Percentiles rank a stretch among this genome's conserved stretches.
phyloP scores from a whole-genome alignment of 1,140 invertebrate species.

The Eufriesea mexicana region DNA sequence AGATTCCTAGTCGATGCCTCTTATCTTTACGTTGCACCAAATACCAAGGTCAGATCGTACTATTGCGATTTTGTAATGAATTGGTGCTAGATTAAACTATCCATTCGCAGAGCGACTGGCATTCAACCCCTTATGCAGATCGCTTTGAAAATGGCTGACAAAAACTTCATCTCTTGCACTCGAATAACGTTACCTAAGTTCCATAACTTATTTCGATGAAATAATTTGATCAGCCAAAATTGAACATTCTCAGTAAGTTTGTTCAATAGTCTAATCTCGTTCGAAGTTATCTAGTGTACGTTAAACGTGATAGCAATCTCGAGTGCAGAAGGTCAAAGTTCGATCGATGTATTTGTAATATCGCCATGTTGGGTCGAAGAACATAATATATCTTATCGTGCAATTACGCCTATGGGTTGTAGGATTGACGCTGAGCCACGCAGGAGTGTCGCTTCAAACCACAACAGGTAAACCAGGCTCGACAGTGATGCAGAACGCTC shows the following conservation, averaged over 20 bases:
- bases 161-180: background rate
- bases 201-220: too few species aligned
- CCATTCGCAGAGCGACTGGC: slow-evolving; percentile 60
- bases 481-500: slow-evolving; percentile 76
- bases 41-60: slow-evolving; percentile 55
- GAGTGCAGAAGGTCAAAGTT: too few species aligned
- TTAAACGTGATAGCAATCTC: too few species aligned
- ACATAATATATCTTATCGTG: background rate
- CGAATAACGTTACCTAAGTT: too few species aligned
- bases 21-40: slow-evolving; percentile 18
- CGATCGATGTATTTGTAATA: too few species aligned
- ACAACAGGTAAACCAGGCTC: slow-evolving; percentile 71
- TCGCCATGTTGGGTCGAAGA: background rate
- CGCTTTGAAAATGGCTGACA: slow-evolving; percentile 67
- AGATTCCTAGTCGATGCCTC: rapidly evolving
- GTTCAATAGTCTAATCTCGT: too few species aligned
- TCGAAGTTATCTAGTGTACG: too few species aligned
- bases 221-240: too few species aligned
- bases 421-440: slow-evolving; percentile 80
- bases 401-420: slow-evolving; percentile 39
- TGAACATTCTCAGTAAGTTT: too few species aligned
- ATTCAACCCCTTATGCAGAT: background rate
- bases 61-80: slow-evolving; percentile 62
- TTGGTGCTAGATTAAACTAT: slow-evolving; percentile 60
- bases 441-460: slow-evolving; percentile 78